Evolutionary conservation across 2,888 invertebrate genomes (phyloP).

Genomic region (Acanthosepion lycidas): DNA sequence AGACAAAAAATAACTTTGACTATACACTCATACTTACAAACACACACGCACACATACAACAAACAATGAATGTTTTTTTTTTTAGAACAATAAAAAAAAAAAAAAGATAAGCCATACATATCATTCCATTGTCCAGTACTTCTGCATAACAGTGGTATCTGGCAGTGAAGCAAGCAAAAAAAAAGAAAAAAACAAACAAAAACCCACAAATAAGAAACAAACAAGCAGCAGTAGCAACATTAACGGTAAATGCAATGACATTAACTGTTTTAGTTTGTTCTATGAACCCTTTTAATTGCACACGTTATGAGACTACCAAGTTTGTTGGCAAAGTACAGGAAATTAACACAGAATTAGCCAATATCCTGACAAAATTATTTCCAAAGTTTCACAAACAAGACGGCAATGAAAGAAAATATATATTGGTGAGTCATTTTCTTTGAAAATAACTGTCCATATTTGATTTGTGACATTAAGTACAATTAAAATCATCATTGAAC

Average conservation of each 20-base stretch:
- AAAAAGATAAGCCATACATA: not conserved
- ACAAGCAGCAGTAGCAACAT: not conserved
- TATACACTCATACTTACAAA: not conserved
- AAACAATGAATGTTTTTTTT: not conserved
- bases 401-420: not conserved
- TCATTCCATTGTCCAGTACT: not conserved
- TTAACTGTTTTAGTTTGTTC: not conserved
- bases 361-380: not conserved
- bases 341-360: constrained; percentile 1
- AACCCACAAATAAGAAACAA: not conserved
- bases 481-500: not conserved
- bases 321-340: not conserved
- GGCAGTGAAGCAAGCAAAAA: not conserved
- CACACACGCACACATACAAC: not conserved
- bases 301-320: not conserved
- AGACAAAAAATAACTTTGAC: not conserved
- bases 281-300: not conserved
- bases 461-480: not conserved
- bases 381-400: not conserved
- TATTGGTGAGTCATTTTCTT: not conserved
- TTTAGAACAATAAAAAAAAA: not conserved
- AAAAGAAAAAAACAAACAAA: not conserved
- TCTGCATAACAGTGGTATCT: not conserved
- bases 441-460: not conserved
- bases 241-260: not conserved